Evolutionary conservation across 2,113 vertebrate genomes (phyloP), one percentile per base, ranked within the genome.

Genomic region (Embiotoca jacksoni): DNA sequence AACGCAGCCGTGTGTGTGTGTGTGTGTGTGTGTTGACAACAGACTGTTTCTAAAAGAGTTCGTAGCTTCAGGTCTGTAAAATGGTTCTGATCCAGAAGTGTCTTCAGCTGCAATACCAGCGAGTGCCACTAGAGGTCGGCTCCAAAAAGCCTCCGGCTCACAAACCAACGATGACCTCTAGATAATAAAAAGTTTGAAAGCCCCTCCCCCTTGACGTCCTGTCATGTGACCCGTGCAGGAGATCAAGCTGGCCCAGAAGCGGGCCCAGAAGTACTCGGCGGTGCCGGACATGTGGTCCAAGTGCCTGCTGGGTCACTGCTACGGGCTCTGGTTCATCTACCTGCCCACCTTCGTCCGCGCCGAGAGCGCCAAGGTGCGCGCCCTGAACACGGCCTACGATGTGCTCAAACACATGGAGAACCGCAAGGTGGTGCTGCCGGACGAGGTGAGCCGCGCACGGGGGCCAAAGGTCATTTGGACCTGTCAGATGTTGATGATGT

Each of bases 311-410:
- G 98, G 97, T 0, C 98, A 99, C 92, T 97, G 97, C 65, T 99
- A 98, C 0, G 98, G 96, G 0, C 95, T 99, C 13, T 99, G 98
- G 98, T 99, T 99, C 94, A 95, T 98, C 72, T 97, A 96, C 76
- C 92, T 99, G 83, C 98, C 98, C 66, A 96, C 97, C 0, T 97
- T 95, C 0, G 96, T 98, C 4, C 94, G 94, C 0, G 94, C 96
- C 0, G 95, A 96, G 2, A 89, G 84, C 2, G 92, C 93, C 53
- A 97, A 98, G 80, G 96, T 97, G 0, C 95, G 94, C 1, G 95
- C 96, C 0, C 93, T 99, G 23, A 96, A 98, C 77, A 87, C 95
- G 0, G 97, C 98, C 5, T 98, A 98, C 46, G 96, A 98, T 0
- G 96, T 97, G 14, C 95, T 98, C 55, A 96, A 97, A 32, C 95